These are phyloP conservation scores for Xenopus petersii DNA, from an alignment of 2,797 vertebrate genomes.

Conservation along the genomic window DNA sequence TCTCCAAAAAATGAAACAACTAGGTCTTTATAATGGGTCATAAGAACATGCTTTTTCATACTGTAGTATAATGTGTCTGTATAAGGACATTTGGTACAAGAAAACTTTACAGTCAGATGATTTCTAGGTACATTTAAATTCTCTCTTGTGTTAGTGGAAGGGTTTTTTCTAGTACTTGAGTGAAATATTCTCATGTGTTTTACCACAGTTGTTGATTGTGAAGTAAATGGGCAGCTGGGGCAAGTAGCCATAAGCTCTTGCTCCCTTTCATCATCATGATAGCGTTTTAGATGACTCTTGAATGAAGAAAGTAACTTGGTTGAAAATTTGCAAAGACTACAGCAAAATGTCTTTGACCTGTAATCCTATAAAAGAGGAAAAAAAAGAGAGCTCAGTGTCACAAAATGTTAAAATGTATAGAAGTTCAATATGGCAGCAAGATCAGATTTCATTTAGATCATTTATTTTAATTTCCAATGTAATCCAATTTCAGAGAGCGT, in stretches of 20 bases:
- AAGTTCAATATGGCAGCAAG: no score
- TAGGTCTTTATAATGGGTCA: conserved; percentile 80
- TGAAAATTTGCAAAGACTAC: conserved; percentile 87
- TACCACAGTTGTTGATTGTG: conserved; percentile 77
- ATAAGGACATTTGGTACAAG: conserved; percentile 82
- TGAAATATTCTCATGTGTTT: conserved; percentile 92
- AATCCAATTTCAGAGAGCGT: conserved; percentile 80
- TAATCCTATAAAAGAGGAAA: conserved; percentile 76
- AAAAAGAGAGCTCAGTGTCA: no score
- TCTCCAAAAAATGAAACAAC: conserved; percentile 80
- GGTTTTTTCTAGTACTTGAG: conserved; percentile 56
- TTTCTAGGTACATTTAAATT: conserved; percentile 56
- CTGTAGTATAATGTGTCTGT: conserved; percentile 82
- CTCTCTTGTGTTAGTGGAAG: conserved; percentile 63
- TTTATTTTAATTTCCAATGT: conserved; percentile 77
- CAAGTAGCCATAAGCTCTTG: conserved; percentile 82
- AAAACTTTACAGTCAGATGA: conserved; percentile 67
- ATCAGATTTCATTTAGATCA: conserved; percentile 68
- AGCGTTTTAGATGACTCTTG: conserved; percentile 82
- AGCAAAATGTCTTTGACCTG: conserved; percentile 86
- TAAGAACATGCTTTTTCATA: conserved; percentile 92
- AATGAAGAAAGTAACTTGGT: conserved; percentile 82
- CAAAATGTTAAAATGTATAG: no score
- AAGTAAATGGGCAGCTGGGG: conserved; percentile 81
- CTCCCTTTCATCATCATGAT: conserved; percentile 81